These are phyloP conservation scores for Endotricha flammealis DNA, from an alignment of 2,888 invertebrate genomes.

Conservation along the genomic window DNA sequence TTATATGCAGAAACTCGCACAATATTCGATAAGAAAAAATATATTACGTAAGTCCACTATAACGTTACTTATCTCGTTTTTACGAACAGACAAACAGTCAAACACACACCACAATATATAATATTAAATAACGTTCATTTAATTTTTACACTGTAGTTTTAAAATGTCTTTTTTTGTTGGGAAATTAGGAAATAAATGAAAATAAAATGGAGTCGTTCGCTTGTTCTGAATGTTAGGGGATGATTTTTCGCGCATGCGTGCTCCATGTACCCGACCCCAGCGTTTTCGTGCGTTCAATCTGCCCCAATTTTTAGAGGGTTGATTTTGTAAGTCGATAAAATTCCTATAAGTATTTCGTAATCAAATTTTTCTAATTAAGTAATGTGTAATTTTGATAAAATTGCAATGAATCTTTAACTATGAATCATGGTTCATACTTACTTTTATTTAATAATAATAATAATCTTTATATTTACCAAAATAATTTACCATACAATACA, in stretches of 20 bases:
- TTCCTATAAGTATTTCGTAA: too few species aligned
- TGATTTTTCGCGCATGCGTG: slow-evolving; percentile 49
- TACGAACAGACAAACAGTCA: slow-evolving; percentile 2
- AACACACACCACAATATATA: slow-evolving; percentile 14
- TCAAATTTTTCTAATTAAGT: too few species aligned
- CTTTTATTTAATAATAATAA: too few species aligned
- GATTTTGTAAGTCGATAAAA: too few species aligned
- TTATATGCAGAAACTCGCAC: slow-evolving; percentile 17
- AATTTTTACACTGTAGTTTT: neutral
- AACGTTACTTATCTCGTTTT: slow-evolving; percentile 6
- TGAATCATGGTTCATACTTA: too few species aligned
- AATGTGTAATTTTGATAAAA: too few species aligned
- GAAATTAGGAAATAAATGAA: slow-evolving; percentile 47
- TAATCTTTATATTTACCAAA: too few species aligned
- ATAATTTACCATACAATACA: too few species aligned
- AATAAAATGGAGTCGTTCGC: slow-evolving; percentile 62
- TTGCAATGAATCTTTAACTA: too few species aligned
- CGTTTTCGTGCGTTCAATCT: slow-evolving; percentile 35
- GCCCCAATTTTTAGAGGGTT: slow-evolving; percentile 23
- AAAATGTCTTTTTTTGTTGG: slow-evolving; percentile 27
- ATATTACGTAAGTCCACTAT: slow-evolving; percentile 40
- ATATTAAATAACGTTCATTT: slow-evolving; percentile 1
- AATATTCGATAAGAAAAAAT: slow-evolving; percentile 27
- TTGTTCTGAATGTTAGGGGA: slow-evolving; percentile 43
- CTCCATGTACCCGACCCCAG: slow-evolving; percentile 28